These are phyloP conservation scores for Coecobrya sp. DNA, from an alignment of 2,888 invertebrate genomes.

Conservation along the genomic window DNA sequence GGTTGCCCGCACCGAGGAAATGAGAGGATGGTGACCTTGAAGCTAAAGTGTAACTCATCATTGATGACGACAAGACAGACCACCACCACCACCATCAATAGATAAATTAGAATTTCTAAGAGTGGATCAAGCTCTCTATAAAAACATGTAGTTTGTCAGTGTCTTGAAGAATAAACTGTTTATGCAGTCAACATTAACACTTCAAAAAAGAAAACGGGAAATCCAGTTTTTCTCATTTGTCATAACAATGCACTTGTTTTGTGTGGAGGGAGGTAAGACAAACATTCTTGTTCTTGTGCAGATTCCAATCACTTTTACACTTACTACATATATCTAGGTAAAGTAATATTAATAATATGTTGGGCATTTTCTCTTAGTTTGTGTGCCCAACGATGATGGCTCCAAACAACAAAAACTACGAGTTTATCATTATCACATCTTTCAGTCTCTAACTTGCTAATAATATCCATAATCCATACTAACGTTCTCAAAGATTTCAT, in stretches of 20 bases:
- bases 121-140: conserved; percentile 44
- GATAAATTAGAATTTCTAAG: conserved; percentile 35
- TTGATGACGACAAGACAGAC: conserved; percentile 41
- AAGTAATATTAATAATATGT: not conserved
- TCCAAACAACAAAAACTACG: not conserved
- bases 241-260: conserved; percentile 63
- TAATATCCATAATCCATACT: conserved; percentile 56
- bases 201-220: conserved; percentile 73
- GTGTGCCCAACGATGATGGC: not conserved
- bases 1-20: conserved; percentile 35
- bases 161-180: conserved; percentile 31
- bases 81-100: too few species aligned
- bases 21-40: conserved; percentile 57
- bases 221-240: conserved; percentile 67
- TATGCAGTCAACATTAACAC: conserved; percentile 56
- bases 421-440: not conserved
- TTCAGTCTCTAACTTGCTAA: conserved; percentile 44
- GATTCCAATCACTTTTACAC: conserved; percentile 35
- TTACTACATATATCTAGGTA: not conserved
- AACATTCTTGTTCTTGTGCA: conserved; percentile 36
- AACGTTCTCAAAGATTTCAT: not conserved
- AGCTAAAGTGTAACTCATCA: conserved; percentile 27
- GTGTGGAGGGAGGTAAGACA: conserved; percentile 18
- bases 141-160: conserved; percentile 26
- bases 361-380: not conserved